Base-by-base conservation (phyloP, 2,888 invertebrate species). In the Allygus modestus region DNA sequence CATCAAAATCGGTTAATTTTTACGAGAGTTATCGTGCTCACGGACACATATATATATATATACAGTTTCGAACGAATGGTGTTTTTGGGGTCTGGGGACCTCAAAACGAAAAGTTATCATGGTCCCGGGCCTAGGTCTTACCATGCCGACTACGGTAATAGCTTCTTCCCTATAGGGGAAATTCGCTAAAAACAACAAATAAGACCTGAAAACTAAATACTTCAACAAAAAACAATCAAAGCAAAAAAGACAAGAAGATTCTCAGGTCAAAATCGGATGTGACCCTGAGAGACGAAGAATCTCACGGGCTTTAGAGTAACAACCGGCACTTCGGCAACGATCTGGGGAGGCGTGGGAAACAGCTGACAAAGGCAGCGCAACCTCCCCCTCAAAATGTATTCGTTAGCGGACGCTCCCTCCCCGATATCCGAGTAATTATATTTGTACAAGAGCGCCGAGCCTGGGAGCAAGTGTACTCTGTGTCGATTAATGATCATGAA, bases 391-490 rank as follows among this genome's bases (percentile, higher is more conserved):
- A 28, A 23, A 23, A 23, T 23, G 23, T 58, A 58, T 58, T 58
- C 58, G 58, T 58, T 58, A 58, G 58, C 51, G 37, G 31, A 69
- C 69, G 69, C 33, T 69, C 73, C 73, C 73, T 11, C n/a, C 41
- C n/a, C 23, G 58, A 17, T 33, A 31, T 23, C 61, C 11, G 46
- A 54, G n/a, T 73, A 73, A 73, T 73, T 37, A 73, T 73, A 73
- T 73, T 73, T 73, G 41, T 73, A 73, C 73, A 41, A 23, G 69
- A n/a, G n/a, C n/a, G n/a, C n/a, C n/a, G n/a, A n/a, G 65, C 69
- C 69, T 33, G 73, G 73, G 73, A 73, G 43, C 73, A 73, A 73
- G 73, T 73, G 73, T 73, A 65, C 54, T 54, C 54, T 54, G 54
- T 54, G 65, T 65, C 65, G 65, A 65, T 65, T 65, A 65, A 65